Conservation (phyloP, 2,113 vertebrate species). For the Amphilophus citrinellus region DNA sequence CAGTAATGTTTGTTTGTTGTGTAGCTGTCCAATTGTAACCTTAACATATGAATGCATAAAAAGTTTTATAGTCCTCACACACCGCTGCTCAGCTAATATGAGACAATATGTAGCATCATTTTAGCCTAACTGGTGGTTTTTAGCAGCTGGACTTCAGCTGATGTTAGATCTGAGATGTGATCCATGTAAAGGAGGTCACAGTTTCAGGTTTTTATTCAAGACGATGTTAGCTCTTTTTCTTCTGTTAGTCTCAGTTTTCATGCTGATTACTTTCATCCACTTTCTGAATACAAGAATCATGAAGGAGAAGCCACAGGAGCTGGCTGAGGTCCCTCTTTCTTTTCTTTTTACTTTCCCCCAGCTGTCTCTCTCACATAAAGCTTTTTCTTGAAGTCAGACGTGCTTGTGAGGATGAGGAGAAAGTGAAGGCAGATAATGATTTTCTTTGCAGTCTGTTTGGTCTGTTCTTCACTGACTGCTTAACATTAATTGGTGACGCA, state of each 20-base stretch:
- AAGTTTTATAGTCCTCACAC: background rate
- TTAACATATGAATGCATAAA: background rate
- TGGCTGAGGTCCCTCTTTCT: background rate
- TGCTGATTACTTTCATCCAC: background rate
- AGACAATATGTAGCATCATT: background rate
- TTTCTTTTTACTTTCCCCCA: background rate
- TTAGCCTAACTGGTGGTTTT: background rate
- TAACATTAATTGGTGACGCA: background rate
- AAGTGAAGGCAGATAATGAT: background rate
- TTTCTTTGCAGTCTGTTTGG: background rate
- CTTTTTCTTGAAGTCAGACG: background rate
- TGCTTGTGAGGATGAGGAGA: background rate
- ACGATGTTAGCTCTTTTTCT: too few relatives aligned
- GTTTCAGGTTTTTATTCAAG: background rate
- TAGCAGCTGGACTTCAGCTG: background rate
- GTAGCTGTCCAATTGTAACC: background rate
- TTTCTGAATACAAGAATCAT: background rate
- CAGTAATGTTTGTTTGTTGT: accelerated
- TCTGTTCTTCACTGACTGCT: background rate
- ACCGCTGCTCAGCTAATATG: background rate
- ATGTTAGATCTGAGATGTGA: background rate
- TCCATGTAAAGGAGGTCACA: background rate
- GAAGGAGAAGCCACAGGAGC: background rate
- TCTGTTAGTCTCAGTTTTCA: background rate
- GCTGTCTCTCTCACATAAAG: background rate